These are phyloP conservation scores for Sebastes vulpes DNA, from an alignment of 2,797 vertebrate species.

Conservation along the genomic window DNA sequence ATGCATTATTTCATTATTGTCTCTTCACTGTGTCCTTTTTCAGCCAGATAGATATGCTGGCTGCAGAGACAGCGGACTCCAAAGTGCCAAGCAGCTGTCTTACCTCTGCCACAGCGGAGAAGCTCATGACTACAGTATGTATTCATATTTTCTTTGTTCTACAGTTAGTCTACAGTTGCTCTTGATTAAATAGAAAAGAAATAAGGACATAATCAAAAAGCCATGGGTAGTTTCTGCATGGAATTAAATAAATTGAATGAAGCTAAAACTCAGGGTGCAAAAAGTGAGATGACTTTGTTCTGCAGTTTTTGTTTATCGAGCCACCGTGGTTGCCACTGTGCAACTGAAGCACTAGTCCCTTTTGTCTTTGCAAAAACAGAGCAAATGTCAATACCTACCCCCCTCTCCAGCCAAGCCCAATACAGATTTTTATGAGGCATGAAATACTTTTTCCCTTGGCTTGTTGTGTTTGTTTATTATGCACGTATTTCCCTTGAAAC, in stretches of 20 bases:
- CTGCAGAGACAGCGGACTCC: conserved; percentile 64
- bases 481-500: conserved; percentile 65
- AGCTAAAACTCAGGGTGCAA: neutral
- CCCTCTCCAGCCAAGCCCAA: conserved; percentile 28
- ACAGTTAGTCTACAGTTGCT: too few relatives aligned
- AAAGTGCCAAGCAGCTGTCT: conserved; percentile 17
- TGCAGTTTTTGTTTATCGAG: neutral
- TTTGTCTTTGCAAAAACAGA: conserved; percentile 51
- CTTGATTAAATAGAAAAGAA: neutral
- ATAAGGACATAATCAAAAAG: neutral
- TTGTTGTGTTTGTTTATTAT: conserved; percentile 72
- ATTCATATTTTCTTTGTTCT: neutral
- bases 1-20: conserved; percentile 47
- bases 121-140: conserved; percentile 48
- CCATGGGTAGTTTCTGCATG: neutral
- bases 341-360: conserved; percentile 7
- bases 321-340: neutral
- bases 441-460: conserved; percentile 66
- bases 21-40: conserved; percentile 10
- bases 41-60: conserved; percentile 82
- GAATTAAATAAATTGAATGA: neutral
- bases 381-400: conserved; percentile 45
- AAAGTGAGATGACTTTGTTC: neutral
- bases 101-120: conserved; percentile 4
- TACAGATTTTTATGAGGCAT: conserved; percentile 68